A percentile compares a stretch with the other conserved stretches of the same genome.
These are phyloP conservation scores for Tinea semifulvella DNA, from an alignment of 2,888 invertebrate species.

Conservation along the genomic window DNA sequence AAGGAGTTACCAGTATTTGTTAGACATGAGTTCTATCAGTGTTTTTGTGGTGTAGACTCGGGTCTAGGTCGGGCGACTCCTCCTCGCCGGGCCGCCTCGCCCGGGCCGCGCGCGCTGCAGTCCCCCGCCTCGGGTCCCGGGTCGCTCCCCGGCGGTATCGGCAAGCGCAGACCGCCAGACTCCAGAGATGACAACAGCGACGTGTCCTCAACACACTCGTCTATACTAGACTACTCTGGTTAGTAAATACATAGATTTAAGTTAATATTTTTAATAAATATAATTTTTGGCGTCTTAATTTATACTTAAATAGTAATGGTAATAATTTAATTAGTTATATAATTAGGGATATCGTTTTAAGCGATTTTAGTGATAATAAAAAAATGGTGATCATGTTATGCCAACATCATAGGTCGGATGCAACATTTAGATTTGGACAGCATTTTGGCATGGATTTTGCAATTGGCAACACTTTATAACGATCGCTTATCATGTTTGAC, in stretches of 20 bases:
- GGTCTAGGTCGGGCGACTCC: constrained; percentile 89
- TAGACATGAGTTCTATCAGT: too few relatives aligned
- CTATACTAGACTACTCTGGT: constrained; percentile 90
- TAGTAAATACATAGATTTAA: constrained; percentile 30
- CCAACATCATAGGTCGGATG: constrained; percentile 32
- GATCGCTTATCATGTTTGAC: not conserved
- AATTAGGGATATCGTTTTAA: too few relatives aligned
- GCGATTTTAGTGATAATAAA: too few relatives aligned
- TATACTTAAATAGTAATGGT: too few relatives aligned
- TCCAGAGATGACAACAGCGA: constrained; percentile 88
- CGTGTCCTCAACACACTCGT: constrained; percentile 84
- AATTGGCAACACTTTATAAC: constrained; percentile 2
- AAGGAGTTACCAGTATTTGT: too few relatives aligned
- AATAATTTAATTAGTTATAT: not conserved
- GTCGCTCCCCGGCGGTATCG: constrained; percentile 86
- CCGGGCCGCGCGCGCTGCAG: constrained; percentile 82
- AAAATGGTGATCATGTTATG: constrained; percentile 56
- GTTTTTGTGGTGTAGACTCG: constrained; percentile 77
- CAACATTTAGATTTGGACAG: constrained; percentile 36
- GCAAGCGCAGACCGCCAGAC: constrained; percentile 76
- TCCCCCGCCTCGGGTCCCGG: constrained; percentile 81
- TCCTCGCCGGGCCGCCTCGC: constrained; percentile 86
- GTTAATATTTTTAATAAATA: not conserved
- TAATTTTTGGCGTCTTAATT: too few relatives aligned
- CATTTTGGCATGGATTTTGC: constrained; percentile 11